These are phyloP conservation scores for Olivierus martensii DNA, from an alignment of 1,140 invertebrate species.

Conservation along the genomic window DNA sequence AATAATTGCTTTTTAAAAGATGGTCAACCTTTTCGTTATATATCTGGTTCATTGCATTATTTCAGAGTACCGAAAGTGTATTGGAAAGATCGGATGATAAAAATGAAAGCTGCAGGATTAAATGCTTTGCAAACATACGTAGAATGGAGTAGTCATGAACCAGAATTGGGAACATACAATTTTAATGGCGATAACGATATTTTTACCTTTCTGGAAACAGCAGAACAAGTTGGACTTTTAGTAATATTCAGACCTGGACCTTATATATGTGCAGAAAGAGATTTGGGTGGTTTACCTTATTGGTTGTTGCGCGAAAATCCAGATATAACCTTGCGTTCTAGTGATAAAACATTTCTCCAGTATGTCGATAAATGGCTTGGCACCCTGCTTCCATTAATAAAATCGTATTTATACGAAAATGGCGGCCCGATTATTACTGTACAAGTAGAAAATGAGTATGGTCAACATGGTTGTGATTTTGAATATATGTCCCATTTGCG, in stretches of 20 bases:
- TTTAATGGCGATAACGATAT: conserved; percentile 25
- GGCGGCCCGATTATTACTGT: conserved; percentile 34
- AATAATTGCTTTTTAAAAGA: conserved; percentile 36
- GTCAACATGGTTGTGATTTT: conserved; percentile 19
- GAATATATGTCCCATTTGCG: conserved; percentile 13
- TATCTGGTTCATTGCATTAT: conserved; percentile 41
- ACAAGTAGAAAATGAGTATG: conserved; percentile 25
- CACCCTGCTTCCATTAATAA: conserved; percentile 28
- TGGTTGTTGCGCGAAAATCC: conserved; percentile 25
- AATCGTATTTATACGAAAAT: conserved; percentile 29
- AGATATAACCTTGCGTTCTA: conserved; percentile 16
- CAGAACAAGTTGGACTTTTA: conserved; percentile 31
- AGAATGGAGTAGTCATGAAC: conserved; percentile 37
- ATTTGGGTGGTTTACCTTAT: conserved; percentile 34
- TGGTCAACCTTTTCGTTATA: conserved; percentile 36
- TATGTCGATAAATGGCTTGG: conserved; percentile 28
- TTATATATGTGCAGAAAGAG: conserved; percentile 39
- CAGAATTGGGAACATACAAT: conserved; percentile 20
- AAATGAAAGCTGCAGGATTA: conserved; percentile 35
- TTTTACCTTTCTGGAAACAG: conserved; percentile 29
- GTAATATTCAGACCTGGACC: conserved; percentile 36
- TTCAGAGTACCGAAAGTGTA: conserved; percentile 33
- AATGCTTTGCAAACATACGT: conserved; percentile 39
- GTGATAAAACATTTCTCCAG: conserved; percentile 23
- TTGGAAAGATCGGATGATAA: conserved; percentile 35